Percentiles rank a stretch among this genome's conserved stretches.
Evolutionary conservation across 30 jellyfish, hydroid and myxozoan genomes (phyloP).

Genomic region (Phacellophora camtschatica): DNA sequence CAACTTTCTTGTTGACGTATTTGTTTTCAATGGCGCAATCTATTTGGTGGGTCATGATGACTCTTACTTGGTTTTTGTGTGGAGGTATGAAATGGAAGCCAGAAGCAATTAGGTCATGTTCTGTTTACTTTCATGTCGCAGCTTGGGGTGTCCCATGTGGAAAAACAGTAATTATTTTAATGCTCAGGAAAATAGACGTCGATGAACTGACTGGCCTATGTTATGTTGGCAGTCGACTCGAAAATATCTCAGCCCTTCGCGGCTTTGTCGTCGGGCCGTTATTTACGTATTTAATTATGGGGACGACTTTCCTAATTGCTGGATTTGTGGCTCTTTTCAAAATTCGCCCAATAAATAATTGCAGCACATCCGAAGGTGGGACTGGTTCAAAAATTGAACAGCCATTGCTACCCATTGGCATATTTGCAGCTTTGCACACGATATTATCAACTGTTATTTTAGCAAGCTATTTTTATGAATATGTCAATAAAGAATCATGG

Average conservation of each 20-base stretch:
- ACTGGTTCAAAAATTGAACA: constrained; percentile 59
- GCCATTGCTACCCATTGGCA: constrained; percentile 69
- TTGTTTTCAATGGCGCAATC: constrained; percentile 94
- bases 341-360: constrained; percentile 70
- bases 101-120: constrained; percentile 69
- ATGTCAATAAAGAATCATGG: constrained; percentile 89
- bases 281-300: constrained; percentile 90
- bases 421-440: constrained; percentile 85
- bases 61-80: constrained; percentile 85
- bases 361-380: constrained; percentile 24
- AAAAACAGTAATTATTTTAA: constrained; percentile 78
- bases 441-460: constrained; percentile 76
- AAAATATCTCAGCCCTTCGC: constrained; percentile 86
- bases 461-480: constrained; percentile 94
- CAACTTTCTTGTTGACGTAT: constrained; percentile 85
- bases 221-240: constrained; percentile 93
- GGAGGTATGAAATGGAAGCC: constrained; percentile 94
- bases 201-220: constrained; percentile 96
- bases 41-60: constrained; percentile 98
- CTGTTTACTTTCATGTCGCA: constrained; percentile 82
- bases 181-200: constrained; percentile 90
- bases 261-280: constrained; percentile 95
- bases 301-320: constrained; percentile 82
- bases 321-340: constrained; percentile 81
- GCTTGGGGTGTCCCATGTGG: constrained; percentile 99